Evolutionary conservation across 2,797 vertebrate species (phyloP), one percentile per base, ranked within the genome.

Genomic region (Sphaeramia orbicularis): DNA sequence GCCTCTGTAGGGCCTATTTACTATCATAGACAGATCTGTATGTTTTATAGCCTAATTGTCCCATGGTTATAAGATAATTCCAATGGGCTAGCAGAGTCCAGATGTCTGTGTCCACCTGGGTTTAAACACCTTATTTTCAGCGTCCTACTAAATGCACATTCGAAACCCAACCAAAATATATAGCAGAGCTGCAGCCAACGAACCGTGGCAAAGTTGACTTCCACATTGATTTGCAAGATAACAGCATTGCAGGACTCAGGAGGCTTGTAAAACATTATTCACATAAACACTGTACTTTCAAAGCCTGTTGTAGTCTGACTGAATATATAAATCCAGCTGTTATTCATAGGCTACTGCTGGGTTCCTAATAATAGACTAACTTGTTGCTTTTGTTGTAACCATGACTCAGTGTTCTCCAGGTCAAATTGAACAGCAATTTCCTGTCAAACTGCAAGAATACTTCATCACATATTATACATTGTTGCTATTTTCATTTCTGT

Each of bases 181-280:
- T 30, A 53, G 62, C 24, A 37, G 18, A 16, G 32, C 67, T 50
- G 63, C 44, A 61, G 79, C 77, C 77, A 83, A 65, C 35, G 38
- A 83, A 79, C 72, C 72, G 2, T 82, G 60, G 70, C 84, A 63
- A 72, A 74, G 70, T 77, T 74, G 76, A 87, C 83, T 82, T 86
- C 81, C 87, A 71, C 72, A 71, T 76, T 79, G 79, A 68, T 63
- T 74, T 62, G 57, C 64, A 76, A 74, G 52, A 75, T 67, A 79
- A 76, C 47, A 73, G 73, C 62, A 51, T 49, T 1, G 50, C 56
- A 56, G 66, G 76, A 49, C 80, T 76, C 30, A 2, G 76, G 74
- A 62, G 53, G 48, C 50, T 60, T 55, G 63, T 65, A 11, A 38
- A 77, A 71, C 67, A 64, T 65, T 65, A 65, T 60, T 71, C 70